Evolutionary conservation across 2,888 invertebrate species (phyloP), one percentile per base, ranked within the genome.

Genomic region (Hyppa rectilinea): DNA sequence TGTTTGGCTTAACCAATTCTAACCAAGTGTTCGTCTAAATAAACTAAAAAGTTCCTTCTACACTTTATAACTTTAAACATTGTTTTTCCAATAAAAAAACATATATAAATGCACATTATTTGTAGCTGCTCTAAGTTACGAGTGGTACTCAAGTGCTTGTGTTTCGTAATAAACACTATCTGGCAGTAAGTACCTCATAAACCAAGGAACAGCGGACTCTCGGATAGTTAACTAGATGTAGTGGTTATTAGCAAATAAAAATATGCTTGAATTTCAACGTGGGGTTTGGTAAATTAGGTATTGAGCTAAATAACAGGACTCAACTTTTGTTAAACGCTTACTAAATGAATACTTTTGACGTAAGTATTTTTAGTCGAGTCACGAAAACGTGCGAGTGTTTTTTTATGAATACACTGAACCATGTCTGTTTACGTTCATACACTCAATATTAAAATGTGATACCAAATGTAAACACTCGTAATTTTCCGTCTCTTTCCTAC

Each of bases 81-180:
- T n/a, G n/a, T n/a, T n/a, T n/a, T n/a, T n/a, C n/a, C n/a, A n/a
- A n/a, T n/a, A n/a, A n/a, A n/a, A n/a, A n/a, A n/a, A n/a, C n/a
- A n/a, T 49, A 43, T 23, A 14, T 29, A 59, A 69, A 17, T 45
- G 40, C 12, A 26, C 29, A 52, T 49, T 49, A 63, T 63, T 55
- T 60, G 20, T 45, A 70, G 2, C 50, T 4, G 14, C n/a, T 40
- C 63, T 45, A 52, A 43, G 71, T 77, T 63, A 58, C 50, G 34
- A 61, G 45, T 49, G 17, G 59, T n/a, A 29, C 61, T 60, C 52
- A n/a, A 74, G 56, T 38, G 38, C 60, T 50, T 55, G 31, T 53
- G 69, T 75, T 75, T 60, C 36, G 58, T 65, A 78, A 78, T 78
- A 70, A 71, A 75, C 65, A 66, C 65, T 80, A 78, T 78, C 80